Evolutionary conservation across 1,140 invertebrate species (phyloP), one percentile per base, ranked within the genome.

Genomic region (Euwallacea fornicatus): DNA sequence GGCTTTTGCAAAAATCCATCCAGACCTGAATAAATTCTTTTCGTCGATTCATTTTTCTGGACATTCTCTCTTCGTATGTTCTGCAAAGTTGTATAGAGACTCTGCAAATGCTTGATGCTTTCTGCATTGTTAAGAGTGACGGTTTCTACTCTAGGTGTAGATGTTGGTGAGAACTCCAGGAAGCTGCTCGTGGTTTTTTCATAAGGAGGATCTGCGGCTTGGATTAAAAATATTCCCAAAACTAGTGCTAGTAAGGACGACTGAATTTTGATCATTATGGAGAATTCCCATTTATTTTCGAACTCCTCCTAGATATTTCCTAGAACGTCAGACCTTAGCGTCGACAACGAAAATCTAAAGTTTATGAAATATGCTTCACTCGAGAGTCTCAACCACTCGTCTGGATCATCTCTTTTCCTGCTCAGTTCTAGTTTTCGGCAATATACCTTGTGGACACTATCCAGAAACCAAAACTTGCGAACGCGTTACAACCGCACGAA

Each of bases 181-280:
- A 54, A 10, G 69, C 7, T 72, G 63, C 66, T 10, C 68, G 44
- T 11, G 59, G 65, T 65, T 73, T 71, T 56, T 16, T 55, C 63
- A 42, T 33, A 53, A 6, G 80, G 80, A 15, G 80, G 80, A 73
- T 82, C 80, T 42, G 78, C 75, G 42, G 80, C 80, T 71, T 80
- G 80, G 59, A 80, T 82, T 59, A 82, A 73, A 67, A 82, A 80
- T 61, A 82, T 78, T 59, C 79, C 77, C 74, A 81, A 76, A 59
- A 81, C 78, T 56, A 80, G 69, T 42, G 80, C 79, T 61, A 82
- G 71, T 55, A 82, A 66, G 59, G 73, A 73, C 61, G 80, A 79
- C 69, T 81, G 79, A 74, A 82, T 78, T 69, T 76, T 77, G 75
- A 78, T 81, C 80, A 82, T 82, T 74, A 70, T 82, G 75, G 64